Conservation (phyloP, 2,113 vertebrate genomes). For the Psittacara wagleri region DNA sequence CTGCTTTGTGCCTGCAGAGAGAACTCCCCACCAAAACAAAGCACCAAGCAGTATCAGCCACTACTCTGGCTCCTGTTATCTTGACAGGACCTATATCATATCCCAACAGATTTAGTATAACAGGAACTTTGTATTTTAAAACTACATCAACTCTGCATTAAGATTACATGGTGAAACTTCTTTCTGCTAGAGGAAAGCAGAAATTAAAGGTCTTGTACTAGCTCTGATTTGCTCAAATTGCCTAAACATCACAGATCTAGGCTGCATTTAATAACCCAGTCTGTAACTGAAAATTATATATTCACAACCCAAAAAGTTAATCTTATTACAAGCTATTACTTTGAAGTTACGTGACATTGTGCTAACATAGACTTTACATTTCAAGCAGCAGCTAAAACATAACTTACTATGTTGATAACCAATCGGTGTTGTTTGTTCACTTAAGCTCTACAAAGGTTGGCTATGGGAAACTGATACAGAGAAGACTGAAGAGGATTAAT, state of each 20-base stretch:
- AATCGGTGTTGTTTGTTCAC: conserved; percentile 27
- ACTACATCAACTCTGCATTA: conserved; percentile 43
- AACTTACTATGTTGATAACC: conserved; percentile 55
- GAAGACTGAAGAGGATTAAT: conserved; percentile 47
- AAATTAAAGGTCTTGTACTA: neutral
- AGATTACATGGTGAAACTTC: conserved; percentile 8
- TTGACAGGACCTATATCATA: neutral
- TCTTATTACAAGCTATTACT: conserved; percentile 61
- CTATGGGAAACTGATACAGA: neutral
- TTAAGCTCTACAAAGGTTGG: conserved; percentile 62
- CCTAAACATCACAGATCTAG: conserved; percentile 31
- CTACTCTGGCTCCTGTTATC: neutral
- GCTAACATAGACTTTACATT: conserved; percentile 58
- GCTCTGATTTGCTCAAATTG: neutral
- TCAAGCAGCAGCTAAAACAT: conserved; percentile 57
- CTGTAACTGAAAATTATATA: conserved; percentile 54
- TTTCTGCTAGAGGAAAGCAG: neutral
- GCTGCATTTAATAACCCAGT: conserved; percentile 42
- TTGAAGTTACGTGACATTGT: conserved; percentile 61
- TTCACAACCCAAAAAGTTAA: conserved; percentile 62
- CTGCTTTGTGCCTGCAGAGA: neutral
- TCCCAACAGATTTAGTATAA: neutral
- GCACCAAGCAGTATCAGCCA: neutral
- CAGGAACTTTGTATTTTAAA: neutral
- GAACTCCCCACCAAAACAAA: conserved; percentile 4